Base-by-base conservation (phyloP, 2,113 vertebrate species). In the Menura novaehollandiae region DNA sequence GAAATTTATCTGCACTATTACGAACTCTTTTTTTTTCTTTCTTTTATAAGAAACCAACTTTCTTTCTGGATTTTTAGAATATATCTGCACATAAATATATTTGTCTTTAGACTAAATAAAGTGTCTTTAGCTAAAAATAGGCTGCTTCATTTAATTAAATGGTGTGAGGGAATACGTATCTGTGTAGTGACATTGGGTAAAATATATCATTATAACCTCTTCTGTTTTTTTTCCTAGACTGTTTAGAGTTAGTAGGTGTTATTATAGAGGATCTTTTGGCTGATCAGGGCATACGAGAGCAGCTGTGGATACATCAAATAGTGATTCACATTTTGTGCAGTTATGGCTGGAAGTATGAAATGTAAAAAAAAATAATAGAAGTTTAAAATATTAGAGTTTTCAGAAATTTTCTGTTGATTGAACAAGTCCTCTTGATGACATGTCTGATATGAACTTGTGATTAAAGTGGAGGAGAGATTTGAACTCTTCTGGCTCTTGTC, bases 261-360 rank as follows among this genome's bases (percentile, higher is more conserved):
- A 27, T 58, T 88, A 27, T 33, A 79, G 77, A 87, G 64, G 64
- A 80, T 49, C 51, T 51, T 85, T 88, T 89, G 56, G 24, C 26
- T 74, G 88, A 83, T 95, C 46, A 30, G 93, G 75, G 49, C 22
- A 78, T 66, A 89, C 41, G 91, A 93, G 69, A 97, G 21, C 74
- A 95, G 68, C 74, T 96, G 78, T 86, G 69, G 44, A 67, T 78
- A 68, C 60, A 47, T 81, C 62, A 96, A 96, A 72, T 67, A 26
- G 12, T 21, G 30, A 93, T 88, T 85, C 76, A 37, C 93, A 47
- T 89, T 96, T 93, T 49, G 41, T 82, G 69, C 43, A 63, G 62
- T 78, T 68, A 28, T 7, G 15, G 58, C 32, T 60, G 84, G 76
- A 81, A 92, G 49, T 22, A 16, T 71, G 53, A 89, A 49, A 66